Base-by-base conservation (phyloP, 1,140 invertebrate genomes). In the Argopecten irradians region DNA sequence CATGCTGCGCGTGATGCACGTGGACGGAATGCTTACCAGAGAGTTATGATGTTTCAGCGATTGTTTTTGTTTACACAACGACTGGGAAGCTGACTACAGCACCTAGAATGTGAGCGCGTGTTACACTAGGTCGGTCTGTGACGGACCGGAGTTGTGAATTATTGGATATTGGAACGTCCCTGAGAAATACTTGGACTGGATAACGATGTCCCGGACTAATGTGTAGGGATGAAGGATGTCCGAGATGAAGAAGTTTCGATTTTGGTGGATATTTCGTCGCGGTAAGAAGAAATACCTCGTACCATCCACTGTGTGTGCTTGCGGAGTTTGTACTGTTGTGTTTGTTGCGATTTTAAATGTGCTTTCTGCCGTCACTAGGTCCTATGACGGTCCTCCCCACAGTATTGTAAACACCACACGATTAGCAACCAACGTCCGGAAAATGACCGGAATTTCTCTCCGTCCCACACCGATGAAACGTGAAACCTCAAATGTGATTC, bases 31-130 rank as follows among this genome's bases (percentile, higher is more conserved):
- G 28, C 55, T n/a, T 28, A 71, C 55, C 5, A 11, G n/a, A n/a
- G 5, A 28, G 55, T 71, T 19, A 55, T 55, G 22, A 3, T 55
- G 55, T 28, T n/a, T 71, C 55, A 11, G 55, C 55, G 55, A 28
- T 71, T 71, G 55, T 71, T 71, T 71, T 71, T 71, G 55, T 71
- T 71, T 71, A 71, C 55, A 71, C 55, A 71, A n/a, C 11, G 22
- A 71, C 55, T 71, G 55, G 0, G 28, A 71, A n/a, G n/a, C 55
- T 71, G 55, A 71, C 55, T 71, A 71, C 22, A 71, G 22, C 55
- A 71, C n/a, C 55, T 71, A 28, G 55, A 28, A n/a, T 71, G 55
- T 71, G 43, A 13, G 43, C 22, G 43, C 43, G 14, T 13, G 14
- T 22, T 11, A 2, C 22, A 11, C 43, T 55, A 71, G 55, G 55